Evolutionary conservation across 2,113 vertebrate genomes (phyloP).

Genomic region (Martes martes): DNA sequence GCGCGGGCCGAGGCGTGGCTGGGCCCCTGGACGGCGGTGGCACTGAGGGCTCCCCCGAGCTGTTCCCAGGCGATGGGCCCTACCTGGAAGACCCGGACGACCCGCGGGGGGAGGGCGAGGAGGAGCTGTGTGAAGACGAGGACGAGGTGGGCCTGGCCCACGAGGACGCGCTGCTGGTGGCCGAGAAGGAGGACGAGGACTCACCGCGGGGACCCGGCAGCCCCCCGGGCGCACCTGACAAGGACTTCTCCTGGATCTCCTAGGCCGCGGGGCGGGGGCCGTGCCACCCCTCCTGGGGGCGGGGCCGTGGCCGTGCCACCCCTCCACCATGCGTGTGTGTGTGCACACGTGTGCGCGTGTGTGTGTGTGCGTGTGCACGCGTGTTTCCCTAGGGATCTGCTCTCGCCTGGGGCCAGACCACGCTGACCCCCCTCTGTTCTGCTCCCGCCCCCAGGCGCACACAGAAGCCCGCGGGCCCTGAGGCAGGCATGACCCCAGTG

Average conservation of each 20-base stretch:
- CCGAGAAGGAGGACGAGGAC: slow-evolving; percentile 90
- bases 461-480: not conserved
- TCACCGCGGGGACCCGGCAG: slow-evolving; percentile 89
- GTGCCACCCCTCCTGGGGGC: not conserved
- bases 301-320: not conserved
- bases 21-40: slow-evolving; percentile 88
- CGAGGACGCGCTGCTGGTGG: slow-evolving; percentile 87
- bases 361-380: not conserved
- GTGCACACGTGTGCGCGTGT: rapidly evolving
- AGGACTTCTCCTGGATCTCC: slow-evolving; percentile 97
- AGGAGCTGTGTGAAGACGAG: slow-evolving; percentile 90
- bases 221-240: slow-evolving; percentile 86
- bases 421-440: not conserved
- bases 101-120: slow-evolving; percentile 85
- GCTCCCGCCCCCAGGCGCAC: not conserved
- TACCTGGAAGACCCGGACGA: slow-evolving; percentile 90
- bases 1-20: slow-evolving; percentile 88
- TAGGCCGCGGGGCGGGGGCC: slow-evolving; percentile 77
- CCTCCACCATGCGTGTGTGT: not conserved
- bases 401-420: not conserved
- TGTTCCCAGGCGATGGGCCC: slow-evolving; percentile 88
- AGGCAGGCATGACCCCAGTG: not conserved
- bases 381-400: not conserved
- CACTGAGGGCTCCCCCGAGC: slow-evolving; percentile 89
- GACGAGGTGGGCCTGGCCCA: slow-evolving; percentile 89